phyloP scores from a whole-genome alignment of 2,888 invertebrate genomes.

The Eristalis intricaria region DNA sequence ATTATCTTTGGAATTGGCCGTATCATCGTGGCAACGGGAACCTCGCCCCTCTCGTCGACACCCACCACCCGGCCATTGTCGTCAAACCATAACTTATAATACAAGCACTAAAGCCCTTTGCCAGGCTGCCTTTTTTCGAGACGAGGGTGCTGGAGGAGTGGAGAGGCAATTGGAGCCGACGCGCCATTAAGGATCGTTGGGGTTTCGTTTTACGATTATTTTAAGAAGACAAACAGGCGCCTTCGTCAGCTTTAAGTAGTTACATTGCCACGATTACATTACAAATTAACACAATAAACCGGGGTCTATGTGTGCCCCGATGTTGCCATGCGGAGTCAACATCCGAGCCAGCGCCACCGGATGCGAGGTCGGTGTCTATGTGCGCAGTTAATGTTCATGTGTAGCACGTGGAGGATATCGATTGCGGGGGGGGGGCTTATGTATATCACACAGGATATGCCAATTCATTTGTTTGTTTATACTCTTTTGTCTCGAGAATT shows the following conservation, averaged over 20 bases:
- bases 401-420: conserved; percentile 12
- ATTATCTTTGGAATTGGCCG: conserved; percentile 61
- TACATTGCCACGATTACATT: conserved; percentile 38
- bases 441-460: conserved; percentile 8
- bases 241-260: conserved; percentile 37
- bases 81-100: conserved; percentile 52
- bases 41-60: neutral
- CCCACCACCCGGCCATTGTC: neutral
- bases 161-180: conserved; percentile 13
- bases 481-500: neutral
- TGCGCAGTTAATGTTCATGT: neutral
- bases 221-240: conserved; percentile 47
- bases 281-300: conserved; percentile 53
- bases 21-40: conserved; percentile 45
- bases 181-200: conserved; percentile 49
- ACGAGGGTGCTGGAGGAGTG: no score
- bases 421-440: neutral
- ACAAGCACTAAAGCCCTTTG: conserved; percentile 44
- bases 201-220: conserved; percentile 61
- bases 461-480: conserved; percentile 25
- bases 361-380: neutral
- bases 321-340: neutral
- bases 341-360: neutral
- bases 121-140: neutral
- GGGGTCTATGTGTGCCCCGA: neutral